Conservation (phyloP, 2,113 vertebrate genomes). For the Cavia aperea region DNA sequence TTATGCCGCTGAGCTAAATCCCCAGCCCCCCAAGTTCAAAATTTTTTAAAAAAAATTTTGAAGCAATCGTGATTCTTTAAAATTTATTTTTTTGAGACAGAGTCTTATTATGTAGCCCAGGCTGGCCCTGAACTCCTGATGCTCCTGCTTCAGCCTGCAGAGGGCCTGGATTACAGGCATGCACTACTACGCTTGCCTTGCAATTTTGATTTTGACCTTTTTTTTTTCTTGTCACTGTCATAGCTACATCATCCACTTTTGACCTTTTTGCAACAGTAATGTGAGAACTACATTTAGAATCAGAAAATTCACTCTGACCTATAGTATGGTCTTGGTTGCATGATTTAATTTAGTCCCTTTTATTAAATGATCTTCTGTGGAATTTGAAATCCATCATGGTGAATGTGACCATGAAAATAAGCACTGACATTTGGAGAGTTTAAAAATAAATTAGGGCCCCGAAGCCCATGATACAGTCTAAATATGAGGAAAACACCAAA, state of each 20-base stretch:
- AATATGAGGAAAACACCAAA: constrained; percentile 18
- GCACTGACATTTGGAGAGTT: constrained; percentile 24
- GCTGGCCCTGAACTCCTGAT: not conserved
- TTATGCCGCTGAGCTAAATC: too few species aligned
- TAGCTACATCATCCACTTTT: not conserved
- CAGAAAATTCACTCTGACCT: constrained; percentile 31
- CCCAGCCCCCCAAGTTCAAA: not conserved
- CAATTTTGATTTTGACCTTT: not conserved
- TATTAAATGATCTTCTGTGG: constrained; percentile 19
- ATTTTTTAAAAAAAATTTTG: constrained; percentile 1
- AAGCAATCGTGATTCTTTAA: constrained; percentile 14
- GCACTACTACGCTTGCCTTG: not conserved
- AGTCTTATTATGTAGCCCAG: not conserved
- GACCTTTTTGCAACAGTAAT: not conserved
- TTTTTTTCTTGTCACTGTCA: not conserved
- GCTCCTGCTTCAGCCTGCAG: not conserved
- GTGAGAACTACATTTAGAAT: not conserved
- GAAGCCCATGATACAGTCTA: not conserved
- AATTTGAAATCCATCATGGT: constrained; percentile 36
- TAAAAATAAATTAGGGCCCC: constrained; percentile 23
- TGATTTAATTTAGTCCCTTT: constrained; percentile 47
- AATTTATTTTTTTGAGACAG: not conserved
- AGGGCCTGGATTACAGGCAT: not conserved
- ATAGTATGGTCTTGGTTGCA: not conserved
- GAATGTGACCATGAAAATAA: constrained; percentile 48